Evolutionary conservation across 1,140 invertebrate species (phyloP), one percentile per base, ranked within the genome.

Genomic region (Apolygus lucorum): DNA sequence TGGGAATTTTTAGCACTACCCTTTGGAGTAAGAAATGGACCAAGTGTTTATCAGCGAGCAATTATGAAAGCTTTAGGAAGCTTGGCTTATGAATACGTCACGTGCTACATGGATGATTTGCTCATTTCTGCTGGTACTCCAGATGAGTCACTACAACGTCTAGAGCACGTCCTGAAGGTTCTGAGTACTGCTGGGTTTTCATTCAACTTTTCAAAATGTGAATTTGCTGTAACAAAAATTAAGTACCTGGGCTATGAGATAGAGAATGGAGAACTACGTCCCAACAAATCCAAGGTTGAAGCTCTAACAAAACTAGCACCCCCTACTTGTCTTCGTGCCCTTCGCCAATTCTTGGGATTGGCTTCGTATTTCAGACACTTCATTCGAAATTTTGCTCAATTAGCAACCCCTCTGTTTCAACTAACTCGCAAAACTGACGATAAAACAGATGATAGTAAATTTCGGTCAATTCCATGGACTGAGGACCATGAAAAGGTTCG

Each of bases 1-100:
- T 83, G 72, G 64, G 74, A 82, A 73, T 81, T 75, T 65, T 69
- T 74, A 1, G 26, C 67, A n/a, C 76, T 83, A 74, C 77, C 80
- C 22, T 82, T 82, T 72, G 82, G 82, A 29, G 70, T 82, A 24
- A 70, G 66, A 24, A 81, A 80, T 73, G 76, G 77, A 22, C 76
- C 77, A 17, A 73, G 77, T n/a, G 76, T 78, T 24, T 84, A 82
- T 71, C 77, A 79, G 71, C 64, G 77, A 21, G 69, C 75, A 8
- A 80, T 80, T 63, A 75, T 79, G 42, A 8, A 14, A 14, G 14
- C 65, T 11, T 28, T 68, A 21, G 49, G 49, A 21, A 8, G 17
- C n/a, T 14, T 52, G 17, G 34, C 21, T 29, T n/a, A 68, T 52
- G 8, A 14, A 21, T 34, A 52, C 11, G 67, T 34, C 28, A 27